Evolutionary conservation across 1,140 invertebrate genomes (phyloP), one percentile per base, ranked within the genome.

Genomic region (Microvelia longipes): DNA sequence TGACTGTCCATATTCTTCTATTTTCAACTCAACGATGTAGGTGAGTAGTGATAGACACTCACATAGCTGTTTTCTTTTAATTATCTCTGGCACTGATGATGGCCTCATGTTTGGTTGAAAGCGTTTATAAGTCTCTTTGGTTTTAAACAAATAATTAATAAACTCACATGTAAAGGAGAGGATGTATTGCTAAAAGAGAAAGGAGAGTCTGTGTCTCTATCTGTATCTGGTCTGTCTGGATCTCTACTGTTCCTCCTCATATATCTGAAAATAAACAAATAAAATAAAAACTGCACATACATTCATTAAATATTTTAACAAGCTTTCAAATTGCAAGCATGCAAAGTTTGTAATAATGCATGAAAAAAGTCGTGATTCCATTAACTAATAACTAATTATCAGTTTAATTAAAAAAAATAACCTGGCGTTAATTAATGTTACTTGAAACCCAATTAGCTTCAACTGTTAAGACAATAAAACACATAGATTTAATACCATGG

Each of bases 151-250:
- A n/a, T n/a, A n/a, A 13, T 11, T 67, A 29, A 13, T 62, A 60
- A 61, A 67, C 67, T 72, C 78, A 85, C 84, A 79, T 85, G 84
- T 29, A 84, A 84, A 66, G 88, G 87, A 50, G 88, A 88, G 76
- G 86, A 88, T 50, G 86, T 85, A 77, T 87, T 89, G 76, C 88
- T 89, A 73, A 87, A 89, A 0, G 88, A 88, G 75, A 86, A 87
- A 70, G 88, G 83, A 28, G 87, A 89, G 77, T 90, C 88, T 28
- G 84, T 85, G 74, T 88, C 86, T 5, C 35, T 5, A 72, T 88
- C 87, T n/a, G 85, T 85, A 68, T 81, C 80, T 28, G 74, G 74
- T 50, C 79, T 76, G 75, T 88, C 86, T 2, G 82, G 77, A 63
- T 80, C 80, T 77, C 80, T 81, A 73, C 82, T 82, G 60, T 82